Percentiles rank a stretch among this genome's conserved stretches.
phyloP scores from a whole-genome alignment of 2,797 vertebrate genomes.

The Lepus oiostolus region DNA sequence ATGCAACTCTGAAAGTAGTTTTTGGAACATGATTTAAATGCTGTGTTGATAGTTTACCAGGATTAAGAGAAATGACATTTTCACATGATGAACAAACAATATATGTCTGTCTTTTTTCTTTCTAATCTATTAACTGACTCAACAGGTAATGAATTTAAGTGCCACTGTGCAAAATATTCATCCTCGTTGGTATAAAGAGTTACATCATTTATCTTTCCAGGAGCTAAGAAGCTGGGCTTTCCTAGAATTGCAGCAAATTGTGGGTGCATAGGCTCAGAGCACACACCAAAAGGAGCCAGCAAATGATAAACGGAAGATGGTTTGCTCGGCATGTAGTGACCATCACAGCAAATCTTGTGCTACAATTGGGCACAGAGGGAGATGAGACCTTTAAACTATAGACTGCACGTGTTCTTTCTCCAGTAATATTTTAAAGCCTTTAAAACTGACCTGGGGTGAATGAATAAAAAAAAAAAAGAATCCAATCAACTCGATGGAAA shows the following conservation, averaged over 20 bases:
- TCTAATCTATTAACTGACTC: neutral
- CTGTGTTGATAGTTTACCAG: neutral
- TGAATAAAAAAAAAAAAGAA: neutral
- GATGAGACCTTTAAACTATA: slow-evolving; percentile 24
- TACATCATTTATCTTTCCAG: slow-evolving; percentile 16
- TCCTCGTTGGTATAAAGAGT: neutral
- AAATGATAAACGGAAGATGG: neutral
- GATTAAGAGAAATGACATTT: slow-evolving; percentile 17
- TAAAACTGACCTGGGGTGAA: slow-evolving; percentile 24
- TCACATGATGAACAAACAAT: slow-evolving; percentile 43
- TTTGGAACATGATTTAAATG: slow-evolving; percentile 46
- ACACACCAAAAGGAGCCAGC: neutral
- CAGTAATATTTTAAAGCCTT: slow-evolving; percentile 52
- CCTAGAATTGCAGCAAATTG: neutral
- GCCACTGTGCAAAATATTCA: neutral
- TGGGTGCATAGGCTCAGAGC: neutral
- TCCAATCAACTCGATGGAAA: neutral
- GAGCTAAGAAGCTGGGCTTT: neutral
- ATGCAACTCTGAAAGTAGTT: neutral
- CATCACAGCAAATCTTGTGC: slow-evolving; percentile 33
- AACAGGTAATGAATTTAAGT: slow-evolving; percentile 25
- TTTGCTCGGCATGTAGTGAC: slow-evolving; percentile 28
- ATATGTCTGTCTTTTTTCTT: neutral
- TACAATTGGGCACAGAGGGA: slow-evolving; percentile 77
- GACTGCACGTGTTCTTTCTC: slow-evolving; percentile 34